Conservation (phyloP, 1,140 invertebrate species). For the Wasmannia auropunctata region DNA sequence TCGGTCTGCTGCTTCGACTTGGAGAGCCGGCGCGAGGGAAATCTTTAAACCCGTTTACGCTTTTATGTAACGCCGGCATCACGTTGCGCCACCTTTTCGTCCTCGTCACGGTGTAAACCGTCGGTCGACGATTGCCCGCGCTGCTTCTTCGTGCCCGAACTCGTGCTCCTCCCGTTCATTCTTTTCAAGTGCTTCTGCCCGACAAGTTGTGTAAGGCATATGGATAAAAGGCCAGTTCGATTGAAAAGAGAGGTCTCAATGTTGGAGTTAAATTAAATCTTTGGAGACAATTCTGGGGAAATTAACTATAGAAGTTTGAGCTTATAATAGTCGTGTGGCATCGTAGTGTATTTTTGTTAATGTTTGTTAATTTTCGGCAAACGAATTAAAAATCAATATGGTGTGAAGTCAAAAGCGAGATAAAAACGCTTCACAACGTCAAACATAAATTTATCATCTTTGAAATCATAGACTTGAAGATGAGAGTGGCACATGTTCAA, state of each 20-base stretch:
- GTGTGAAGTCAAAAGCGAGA: not conserved
- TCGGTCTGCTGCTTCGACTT: not conserved
- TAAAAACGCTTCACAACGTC: not conserved
- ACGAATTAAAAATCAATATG: not conserved
- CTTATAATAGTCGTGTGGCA: not conserved
- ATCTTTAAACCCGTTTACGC: conserved; percentile 72
- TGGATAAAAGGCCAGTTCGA: conserved; percentile 25
- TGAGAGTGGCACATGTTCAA: not conserved
- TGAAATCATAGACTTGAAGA: not conserved
- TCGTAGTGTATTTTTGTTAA: not conserved
- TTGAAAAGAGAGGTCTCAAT: not conserved
- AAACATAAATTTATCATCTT: not conserved
- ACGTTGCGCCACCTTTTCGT: conserved; percentile 70
- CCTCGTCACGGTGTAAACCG: conserved; percentile 68
- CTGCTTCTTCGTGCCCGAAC: conserved; percentile 60
- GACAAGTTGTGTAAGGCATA: conserved; percentile 49
- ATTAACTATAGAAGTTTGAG: not conserved
- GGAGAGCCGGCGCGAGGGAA: conserved; percentile 62
- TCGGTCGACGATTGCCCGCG: conserved; percentile 50
- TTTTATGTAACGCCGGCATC: conserved; percentile 72
- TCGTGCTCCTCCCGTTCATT: conserved; percentile 50
- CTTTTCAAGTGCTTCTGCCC: conserved; percentile 62
- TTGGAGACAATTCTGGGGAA: not conserved
- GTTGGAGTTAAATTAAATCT: not conserved
- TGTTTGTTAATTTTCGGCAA: not conserved